Base-by-base conservation (phyloP, 1,140 invertebrate species). In the Hormaphis cornu region DNA sequence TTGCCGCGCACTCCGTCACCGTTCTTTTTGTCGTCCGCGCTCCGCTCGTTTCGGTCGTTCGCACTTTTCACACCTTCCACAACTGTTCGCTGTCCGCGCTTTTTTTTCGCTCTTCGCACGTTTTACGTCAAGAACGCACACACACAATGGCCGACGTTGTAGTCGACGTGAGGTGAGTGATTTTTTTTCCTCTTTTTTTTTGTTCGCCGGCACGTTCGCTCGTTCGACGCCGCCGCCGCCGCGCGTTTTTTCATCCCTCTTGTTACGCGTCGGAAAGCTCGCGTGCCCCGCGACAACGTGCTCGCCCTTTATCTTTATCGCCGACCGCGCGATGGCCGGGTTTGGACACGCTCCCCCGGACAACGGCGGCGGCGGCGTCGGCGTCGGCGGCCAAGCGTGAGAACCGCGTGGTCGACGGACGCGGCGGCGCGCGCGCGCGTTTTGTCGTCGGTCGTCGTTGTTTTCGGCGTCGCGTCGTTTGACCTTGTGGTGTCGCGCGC, bases 71-170 rank as follows among this genome's bases (percentile, higher is more conserved):
- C 50, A 50, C 35, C 18, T 44, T 66, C 42, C 44, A 28, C n/a
- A 33, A 35, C 61, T 16, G 18, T 22, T 33, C 42, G 44, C 61
- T 16, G 44, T 22, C 48, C 61, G 24, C 61, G 14, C 16, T 46
- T 48, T 18, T 14, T 42, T 18, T 7, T 26, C 1, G 18, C 44
- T 61, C 44, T 28, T 48, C 61, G 28, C 12, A 22, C 24, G 14
- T 14, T 50, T n/a, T 35, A 58, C 44, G 4, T 44, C 33, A 66
- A 66, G 33, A 66, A 58, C 22, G 46, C 26, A n/a, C 28, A 3
- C 18, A 33, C 42, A 66, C 20, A 50, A 66, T 66, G 61, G 61
- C 61, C 28, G 61, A 66, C 42, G 61, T 66, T 66, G 61, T 66
- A 66, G 44, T 30, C n/a, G 61, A 66, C 20, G 61, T 66, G 1